These are phyloP conservation scores for Daubentonia madagascariensis DNA, from an alignment of 2,113 vertebrate species.

Conservation along the genomic window DNA sequence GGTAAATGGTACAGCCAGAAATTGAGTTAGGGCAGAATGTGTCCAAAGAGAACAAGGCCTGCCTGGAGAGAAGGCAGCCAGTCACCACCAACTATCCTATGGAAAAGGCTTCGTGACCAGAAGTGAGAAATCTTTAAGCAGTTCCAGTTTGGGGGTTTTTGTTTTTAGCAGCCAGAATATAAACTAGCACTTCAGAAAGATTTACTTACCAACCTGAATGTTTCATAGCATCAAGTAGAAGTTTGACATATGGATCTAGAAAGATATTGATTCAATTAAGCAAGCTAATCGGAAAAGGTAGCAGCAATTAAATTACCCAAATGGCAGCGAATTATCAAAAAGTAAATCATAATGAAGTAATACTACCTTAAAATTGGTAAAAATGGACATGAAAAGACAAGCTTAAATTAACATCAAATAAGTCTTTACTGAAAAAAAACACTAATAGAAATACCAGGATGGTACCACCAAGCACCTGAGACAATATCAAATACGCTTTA, in stretches of 20 bases:
- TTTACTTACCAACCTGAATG: conserved; percentile 93
- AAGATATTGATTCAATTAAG: conserved; percentile 75
- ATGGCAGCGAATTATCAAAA: background rate
- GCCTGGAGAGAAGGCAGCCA: background rate
- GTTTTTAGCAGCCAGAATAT: background rate
- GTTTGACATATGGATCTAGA: conserved; percentile 94
- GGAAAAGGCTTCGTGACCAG: background rate
- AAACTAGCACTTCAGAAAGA: background rate
- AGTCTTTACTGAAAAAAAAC: background rate
- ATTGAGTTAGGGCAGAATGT: background rate
- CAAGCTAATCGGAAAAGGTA: conserved; percentile 39
- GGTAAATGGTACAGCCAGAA: background rate
- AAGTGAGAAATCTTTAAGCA: background rate
- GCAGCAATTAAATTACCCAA: conserved; percentile 41
- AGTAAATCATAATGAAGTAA: background rate
- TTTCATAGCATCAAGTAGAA: conserved; percentile 95
- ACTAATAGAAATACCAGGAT: conserved; percentile 14
- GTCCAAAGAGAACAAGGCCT: background rate
- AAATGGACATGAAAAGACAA: background rate
- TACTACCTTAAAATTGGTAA: background rate
- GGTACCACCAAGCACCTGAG: background rate
- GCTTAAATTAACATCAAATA: conserved; percentile 41
- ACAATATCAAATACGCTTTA: background rate
- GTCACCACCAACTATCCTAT: background rate
- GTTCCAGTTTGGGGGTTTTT: background rate